phyloP scores from a whole-genome alignment of 2,113 vertebrate species.

The Seriola quinqueradiata region DNA sequence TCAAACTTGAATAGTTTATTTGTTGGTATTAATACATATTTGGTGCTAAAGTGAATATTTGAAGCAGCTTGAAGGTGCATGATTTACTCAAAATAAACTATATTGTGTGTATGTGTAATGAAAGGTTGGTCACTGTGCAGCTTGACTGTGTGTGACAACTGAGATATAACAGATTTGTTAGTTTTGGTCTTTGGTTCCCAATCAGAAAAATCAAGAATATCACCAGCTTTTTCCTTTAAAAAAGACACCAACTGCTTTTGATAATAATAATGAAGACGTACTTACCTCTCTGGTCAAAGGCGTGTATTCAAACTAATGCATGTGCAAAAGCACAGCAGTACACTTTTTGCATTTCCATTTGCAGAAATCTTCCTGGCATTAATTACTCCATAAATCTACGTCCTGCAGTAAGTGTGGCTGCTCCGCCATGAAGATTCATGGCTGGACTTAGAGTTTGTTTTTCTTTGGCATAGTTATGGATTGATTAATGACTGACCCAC shows the following conservation, averaged over 20 bases:
- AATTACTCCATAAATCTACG: conserved; percentile 66
- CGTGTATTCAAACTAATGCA: background rate
- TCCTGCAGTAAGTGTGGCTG: conserved; percentile 18
- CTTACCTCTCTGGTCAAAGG: conserved; percentile 1
- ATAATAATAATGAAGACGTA: conserved; percentile 4
- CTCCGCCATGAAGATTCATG: conserved; percentile 51
- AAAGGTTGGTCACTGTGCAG: background rate
- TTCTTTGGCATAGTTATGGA: conserved; percentile 44
- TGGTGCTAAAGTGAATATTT: background rate
- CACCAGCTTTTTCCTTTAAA: background rate
- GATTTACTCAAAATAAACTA: background rate
- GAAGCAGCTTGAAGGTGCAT: background rate
- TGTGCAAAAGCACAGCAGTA: conserved; percentile 4
- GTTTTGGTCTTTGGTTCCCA: background rate
- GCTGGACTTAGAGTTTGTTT: conserved; percentile 48
- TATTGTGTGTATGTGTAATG: background rate
- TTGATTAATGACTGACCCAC: conserved; percentile 58
- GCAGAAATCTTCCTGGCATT: conserved; percentile 45
- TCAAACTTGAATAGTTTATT: background rate
- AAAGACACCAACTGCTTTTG: background rate
- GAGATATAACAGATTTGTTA: background rate
- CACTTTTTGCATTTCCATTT: conserved; percentile 22
- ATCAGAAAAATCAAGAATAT: background rate
- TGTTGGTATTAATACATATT: background rate
- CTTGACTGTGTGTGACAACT: background rate